Conservation (phyloP, 1,140 invertebrate genomes). For the Apis laboriosa region DNA sequence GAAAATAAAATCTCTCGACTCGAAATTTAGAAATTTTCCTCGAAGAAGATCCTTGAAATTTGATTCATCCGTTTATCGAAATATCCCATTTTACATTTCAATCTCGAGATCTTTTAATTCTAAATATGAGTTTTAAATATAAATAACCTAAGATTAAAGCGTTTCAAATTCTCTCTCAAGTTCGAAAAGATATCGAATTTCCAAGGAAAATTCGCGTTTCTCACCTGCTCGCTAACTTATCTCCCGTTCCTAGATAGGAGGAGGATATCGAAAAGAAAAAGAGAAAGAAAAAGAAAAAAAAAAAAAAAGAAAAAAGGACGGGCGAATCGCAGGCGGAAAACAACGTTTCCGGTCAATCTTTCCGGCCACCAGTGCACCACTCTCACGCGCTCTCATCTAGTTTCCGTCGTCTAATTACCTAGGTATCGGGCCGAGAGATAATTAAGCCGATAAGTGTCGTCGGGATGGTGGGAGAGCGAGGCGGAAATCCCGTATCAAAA, state of each 20-base stretch:
- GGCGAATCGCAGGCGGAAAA: conserved; percentile 60
- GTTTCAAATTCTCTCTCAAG: no score
- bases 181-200: no score
- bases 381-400: conserved; percentile 62
- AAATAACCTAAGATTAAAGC: no score
- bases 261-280: conserved; percentile 1
- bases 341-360: conserved; percentile 69
- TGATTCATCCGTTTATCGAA: no score
- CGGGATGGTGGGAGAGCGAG: conserved; percentile 41
- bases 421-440: conserved; percentile 68
- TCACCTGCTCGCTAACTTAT: not conserved
- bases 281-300: not conserved
- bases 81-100: no score
- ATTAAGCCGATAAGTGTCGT: conserved; percentile 69
- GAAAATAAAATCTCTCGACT: not conserved
- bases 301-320: no score
- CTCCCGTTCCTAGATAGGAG: not conserved
- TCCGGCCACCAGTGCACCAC: conserved; percentile 27
- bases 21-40: no score
- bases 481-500: not conserved
- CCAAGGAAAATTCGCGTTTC: no score
- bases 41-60: not conserved
- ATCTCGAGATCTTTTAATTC: no score
- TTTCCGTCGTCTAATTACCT: conserved; percentile 72
- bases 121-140: no score